Base-by-base conservation (phyloP, 2,113 vertebrate species). In the Thamnaconus septentrionalis region DNA sequence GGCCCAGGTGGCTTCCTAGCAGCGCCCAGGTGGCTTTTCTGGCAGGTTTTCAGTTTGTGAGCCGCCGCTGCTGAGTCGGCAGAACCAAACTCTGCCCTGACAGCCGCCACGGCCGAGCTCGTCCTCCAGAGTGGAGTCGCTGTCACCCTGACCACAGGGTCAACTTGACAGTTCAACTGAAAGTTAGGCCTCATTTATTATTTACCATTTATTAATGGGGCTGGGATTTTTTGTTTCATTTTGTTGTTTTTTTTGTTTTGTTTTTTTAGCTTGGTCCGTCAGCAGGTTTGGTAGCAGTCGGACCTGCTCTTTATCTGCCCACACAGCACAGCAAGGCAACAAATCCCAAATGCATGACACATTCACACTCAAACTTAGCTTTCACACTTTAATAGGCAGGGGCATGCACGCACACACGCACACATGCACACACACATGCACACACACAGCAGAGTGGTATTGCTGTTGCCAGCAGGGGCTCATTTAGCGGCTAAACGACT, bases 401-500 rank as follows among this genome's bases (percentile, higher is more conserved):
- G 44, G 44, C 44, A 7, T 45, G 56, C 12, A 79, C 54, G 40
- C 4, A 54, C 40, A 51, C 46, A 42, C 46, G n/a, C n/a, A 51
- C 6, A 56, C 59, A 57, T n/a, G n/a, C 54, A 42, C 4, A 54
- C 40, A 51, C 46, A 42, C 46, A 61, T 42, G n/a, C n/a, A 51
- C 6, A 56, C 59, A 57, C 44, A 12, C 49, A 43, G 6, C 18
- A 49, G 46, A 56, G 61, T 52, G 48, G 56, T 62, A 51, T 49
- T 81, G 66, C 55, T 74, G 71, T 62, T 61, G 72, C 85, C 79
- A 82, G 78, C 78, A 80, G 66, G 70, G 69, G 61, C 68, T 79
- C 68, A 75, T 84, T 87, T 78, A 85, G 67, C 49, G 61, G 47
- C 77, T 79, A 77, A 83, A 81, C 57, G 49, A 85, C 79, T 78